Percentiles rank a stretch among this genome's conserved stretches.
phyloP scores from a whole-genome alignment of 2,113 vertebrate genomes.

The Strix aluco region DNA sequence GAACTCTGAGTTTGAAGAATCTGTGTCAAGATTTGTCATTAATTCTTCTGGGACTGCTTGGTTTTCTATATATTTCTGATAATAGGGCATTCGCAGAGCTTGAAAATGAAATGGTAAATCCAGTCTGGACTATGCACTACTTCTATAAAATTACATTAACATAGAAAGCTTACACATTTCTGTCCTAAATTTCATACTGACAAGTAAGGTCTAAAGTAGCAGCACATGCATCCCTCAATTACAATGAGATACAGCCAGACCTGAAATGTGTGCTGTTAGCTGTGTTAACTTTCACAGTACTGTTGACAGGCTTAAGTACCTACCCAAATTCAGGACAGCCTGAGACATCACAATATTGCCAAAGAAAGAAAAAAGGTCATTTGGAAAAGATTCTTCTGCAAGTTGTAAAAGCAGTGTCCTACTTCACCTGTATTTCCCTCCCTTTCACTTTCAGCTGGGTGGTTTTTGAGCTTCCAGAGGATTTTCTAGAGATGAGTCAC shows the following conservation, averaged over 20 bases:
- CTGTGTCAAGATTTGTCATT: neutral
- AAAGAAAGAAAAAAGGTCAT: neutral
- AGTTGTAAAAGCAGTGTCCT: neutral
- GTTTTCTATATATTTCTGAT: neutral
- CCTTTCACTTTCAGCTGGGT: neutral
- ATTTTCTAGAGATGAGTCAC: neutral
- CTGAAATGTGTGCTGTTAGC: neutral
- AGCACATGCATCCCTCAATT: accelerated
- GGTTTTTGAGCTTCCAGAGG: neutral
- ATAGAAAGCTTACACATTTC: neutral
- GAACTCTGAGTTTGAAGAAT: neutral
- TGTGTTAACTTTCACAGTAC: neutral
- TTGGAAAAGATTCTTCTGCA: neutral
- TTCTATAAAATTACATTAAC: neutral
- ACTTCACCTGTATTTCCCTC: neutral
- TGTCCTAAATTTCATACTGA: neutral
- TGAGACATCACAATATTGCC: neutral
- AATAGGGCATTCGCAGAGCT: neutral
- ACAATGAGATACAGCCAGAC: neutral
- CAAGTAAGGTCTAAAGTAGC: neutral
- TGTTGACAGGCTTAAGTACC: neutral
- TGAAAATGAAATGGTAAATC: neutral
- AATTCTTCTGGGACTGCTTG: neutral
- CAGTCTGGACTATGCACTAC: neutral
- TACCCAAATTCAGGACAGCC: neutral